Percentiles rank a stretch among this genome's conserved stretches.
Evolutionary conservation across 2,888 invertebrate species (phyloP).

Genomic region (Hyposoter dolosus): DNA sequence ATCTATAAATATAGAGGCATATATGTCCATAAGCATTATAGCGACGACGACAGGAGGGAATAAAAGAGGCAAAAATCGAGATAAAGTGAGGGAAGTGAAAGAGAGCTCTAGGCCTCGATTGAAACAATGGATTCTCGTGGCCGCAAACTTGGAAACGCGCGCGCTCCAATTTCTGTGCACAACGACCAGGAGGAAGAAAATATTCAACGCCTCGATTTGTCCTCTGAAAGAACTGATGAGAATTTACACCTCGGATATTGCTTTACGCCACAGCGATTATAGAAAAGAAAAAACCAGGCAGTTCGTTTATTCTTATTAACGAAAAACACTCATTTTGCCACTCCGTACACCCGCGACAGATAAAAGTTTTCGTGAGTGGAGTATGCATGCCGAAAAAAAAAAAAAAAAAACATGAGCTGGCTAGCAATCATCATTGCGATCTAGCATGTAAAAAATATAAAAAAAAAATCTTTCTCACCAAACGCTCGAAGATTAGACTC

Average conservation of each 20-base stretch:
- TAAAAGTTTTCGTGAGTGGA: not conserved
- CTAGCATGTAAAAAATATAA: not conserved
- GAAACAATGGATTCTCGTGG: constrained; percentile 64
- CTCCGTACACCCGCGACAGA: not conserved
- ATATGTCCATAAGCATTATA: constrained; percentile 47
- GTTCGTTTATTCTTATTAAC: not conserved
- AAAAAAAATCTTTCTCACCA: not conserved
- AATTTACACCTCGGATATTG: constrained; percentile 11
- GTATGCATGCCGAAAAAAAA: not conserved
- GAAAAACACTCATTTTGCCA: not conserved
- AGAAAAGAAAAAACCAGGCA: not conserved
- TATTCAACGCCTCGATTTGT: constrained; percentile 33
- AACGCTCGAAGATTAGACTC: constrained; percentile 39
- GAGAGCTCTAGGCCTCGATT: constrained; percentile 38
- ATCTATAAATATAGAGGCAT: constrained; percentile 1
- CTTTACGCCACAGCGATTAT: not conserved
- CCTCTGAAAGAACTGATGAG: constrained; percentile 21
- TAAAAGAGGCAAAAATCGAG: constrained; percentile 68
- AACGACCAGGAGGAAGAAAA: constrained; percentile 26
- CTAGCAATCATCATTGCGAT: not conserved
- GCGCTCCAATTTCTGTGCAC: constrained; percentile 71
- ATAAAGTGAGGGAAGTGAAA: constrained; percentile 36
- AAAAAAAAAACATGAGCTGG: not conserved
- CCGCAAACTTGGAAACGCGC: constrained; percentile 53
- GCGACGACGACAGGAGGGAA: constrained; percentile 69